Percentiles rank a stretch among this genome's conserved stretches.
These are phyloP conservation scores for Trilocha varians DNA, from an alignment of 2,888 invertebrate genomes.

Conservation along the genomic window DNA sequence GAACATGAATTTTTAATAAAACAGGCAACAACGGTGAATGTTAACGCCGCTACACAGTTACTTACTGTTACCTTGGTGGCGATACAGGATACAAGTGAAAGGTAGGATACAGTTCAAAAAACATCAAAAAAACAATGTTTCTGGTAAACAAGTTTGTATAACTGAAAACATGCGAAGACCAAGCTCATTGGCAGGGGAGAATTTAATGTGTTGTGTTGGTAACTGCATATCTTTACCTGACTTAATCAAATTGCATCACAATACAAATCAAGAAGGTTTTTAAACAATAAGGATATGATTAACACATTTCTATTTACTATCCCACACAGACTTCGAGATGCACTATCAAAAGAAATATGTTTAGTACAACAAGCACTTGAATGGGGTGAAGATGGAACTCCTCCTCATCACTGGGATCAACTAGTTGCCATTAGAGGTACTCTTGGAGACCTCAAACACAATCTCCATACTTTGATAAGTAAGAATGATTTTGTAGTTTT, in stretches of 20 bases:
- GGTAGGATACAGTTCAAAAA: conserved; percentile 29
- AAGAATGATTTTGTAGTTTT: conserved; percentile 18
- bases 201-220: too few relatives aligned
- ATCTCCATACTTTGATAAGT: conserved; percentile 52
- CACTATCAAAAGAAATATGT: conserved; percentile 55
- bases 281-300: too few relatives aligned
- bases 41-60: conserved; percentile 69
- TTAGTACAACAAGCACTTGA: conserved; percentile 59
- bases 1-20: conserved; percentile 69
- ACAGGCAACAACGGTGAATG: conserved; percentile 68
- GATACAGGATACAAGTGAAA: conserved; percentile 67
- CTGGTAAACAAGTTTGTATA: too few relatives aligned
- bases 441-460: conserved; percentile 58
- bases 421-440: conserved; percentile 54
- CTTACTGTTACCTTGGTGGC: conserved; percentile 69
- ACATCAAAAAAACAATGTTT: too few relatives aligned
- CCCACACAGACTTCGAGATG: conserved; percentile 47
- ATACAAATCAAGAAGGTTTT: too few relatives aligned
- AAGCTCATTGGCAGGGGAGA: too few relatives aligned
- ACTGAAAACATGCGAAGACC: too few relatives aligned
- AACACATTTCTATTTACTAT: too few relatives aligned
- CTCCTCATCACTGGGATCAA: conserved; percentile 65
- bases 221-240: too few relatives aligned
- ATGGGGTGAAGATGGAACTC: conserved; percentile 62
- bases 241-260: too few relatives aligned